phyloP scores from a whole-genome alignment of 2,888 invertebrate species.

The Harpagoxenus sublaevis region DNA sequence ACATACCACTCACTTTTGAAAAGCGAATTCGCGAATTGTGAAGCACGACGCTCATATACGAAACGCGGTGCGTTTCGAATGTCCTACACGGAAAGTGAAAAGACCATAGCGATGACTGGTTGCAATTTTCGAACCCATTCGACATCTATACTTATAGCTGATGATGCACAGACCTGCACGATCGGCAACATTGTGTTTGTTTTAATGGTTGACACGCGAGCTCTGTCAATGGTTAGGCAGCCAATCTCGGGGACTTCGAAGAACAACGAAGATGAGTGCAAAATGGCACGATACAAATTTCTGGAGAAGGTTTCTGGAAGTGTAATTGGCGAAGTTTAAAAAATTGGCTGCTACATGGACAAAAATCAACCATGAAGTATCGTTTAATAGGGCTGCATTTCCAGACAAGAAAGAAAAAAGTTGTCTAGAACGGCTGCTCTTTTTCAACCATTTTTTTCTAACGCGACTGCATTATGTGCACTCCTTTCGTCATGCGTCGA shows the following conservation, averaged over 20 bases:
- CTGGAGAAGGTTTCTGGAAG: constrained; percentile 40
- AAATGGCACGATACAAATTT: constrained; percentile 28
- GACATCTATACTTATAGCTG: constrained; percentile 40
- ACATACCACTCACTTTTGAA: constrained; percentile 21
- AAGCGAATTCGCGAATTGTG: constrained; percentile 27
- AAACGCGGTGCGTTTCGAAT: constrained; percentile 64
- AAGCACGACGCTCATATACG: constrained; percentile 59
- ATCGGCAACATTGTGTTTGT: constrained; percentile 48
- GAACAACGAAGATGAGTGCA: constrained; percentile 17
- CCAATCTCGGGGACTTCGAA: constrained; percentile 43
- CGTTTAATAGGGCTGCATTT: neutral
- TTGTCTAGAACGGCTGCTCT: neutral
- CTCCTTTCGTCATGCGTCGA: neutral
- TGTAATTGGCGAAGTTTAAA: constrained; percentile 40
- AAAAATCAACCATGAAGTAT: constrained; percentile 20
- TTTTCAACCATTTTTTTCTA: neutral
- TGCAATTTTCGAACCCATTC: constrained; percentile 60
- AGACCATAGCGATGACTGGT: constrained; percentile 55
- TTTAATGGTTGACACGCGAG: constrained; percentile 48
- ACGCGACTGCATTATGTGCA: neutral
- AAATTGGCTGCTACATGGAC: constrained; percentile 16
- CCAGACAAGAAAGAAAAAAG: neutral
- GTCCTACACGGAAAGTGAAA: constrained; percentile 25
- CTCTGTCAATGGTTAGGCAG: constrained; percentile 39
- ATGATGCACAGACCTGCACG: constrained; percentile 27